Evolutionary conservation across 2,888 invertebrate genomes (phyloP).

Genomic region (Eugnorisma glareosa): DNA sequence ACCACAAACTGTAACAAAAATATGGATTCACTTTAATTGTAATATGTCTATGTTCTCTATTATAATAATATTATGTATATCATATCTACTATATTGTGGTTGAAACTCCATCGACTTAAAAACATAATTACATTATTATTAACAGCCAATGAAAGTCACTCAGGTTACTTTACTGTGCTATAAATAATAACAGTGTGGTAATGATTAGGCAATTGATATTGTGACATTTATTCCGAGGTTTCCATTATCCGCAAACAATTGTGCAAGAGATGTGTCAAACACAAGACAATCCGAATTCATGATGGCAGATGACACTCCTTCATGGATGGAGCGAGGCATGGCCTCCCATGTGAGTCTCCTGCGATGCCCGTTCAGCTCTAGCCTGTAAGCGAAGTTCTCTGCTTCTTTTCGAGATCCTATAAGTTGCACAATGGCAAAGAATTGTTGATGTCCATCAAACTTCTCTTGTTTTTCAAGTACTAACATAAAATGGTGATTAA

Average conservation of each 20-base stretch:
- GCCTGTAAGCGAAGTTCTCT: slow-evolving; percentile 99
- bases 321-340: slow-evolving; percentile 99
- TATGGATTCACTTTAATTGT: slow-evolving; percentile 67
- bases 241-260: slow-evolving; percentile 99
- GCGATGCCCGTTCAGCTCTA: slow-evolving; percentile 98
- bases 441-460: slow-evolving; percentile 98
- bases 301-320: slow-evolving; percentile 99
- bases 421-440: slow-evolving; percentile 99
- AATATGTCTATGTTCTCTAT: slow-evolving; percentile 60
- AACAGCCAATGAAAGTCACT: slow-evolving; percentile 73
- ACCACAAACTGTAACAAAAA: slow-evolving; percentile 74
- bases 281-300: slow-evolving; percentile 99
- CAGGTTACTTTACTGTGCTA: slow-evolving; percentile 56
- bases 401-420: slow-evolving; percentile 99
- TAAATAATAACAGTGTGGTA: slow-evolving; percentile 69
- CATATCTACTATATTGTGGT: slow-evolving; percentile 52
- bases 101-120: slow-evolving; percentile 71
- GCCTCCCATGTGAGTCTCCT: slow-evolving; percentile 99
- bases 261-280: slow-evolving; percentile 99
- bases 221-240: slow-evolving; percentile 99
- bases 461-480: slow-evolving; percentile 99
- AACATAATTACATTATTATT: slow-evolving; percentile 74
- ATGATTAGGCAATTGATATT: slow-evolving; percentile 96
- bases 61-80: slow-evolving; percentile 49
- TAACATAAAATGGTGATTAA: slow-evolving; percentile 99